phyloP scores from a whole-genome alignment of 2,113 vertebrate genomes.

The Typhlomys cinereus region DNA sequence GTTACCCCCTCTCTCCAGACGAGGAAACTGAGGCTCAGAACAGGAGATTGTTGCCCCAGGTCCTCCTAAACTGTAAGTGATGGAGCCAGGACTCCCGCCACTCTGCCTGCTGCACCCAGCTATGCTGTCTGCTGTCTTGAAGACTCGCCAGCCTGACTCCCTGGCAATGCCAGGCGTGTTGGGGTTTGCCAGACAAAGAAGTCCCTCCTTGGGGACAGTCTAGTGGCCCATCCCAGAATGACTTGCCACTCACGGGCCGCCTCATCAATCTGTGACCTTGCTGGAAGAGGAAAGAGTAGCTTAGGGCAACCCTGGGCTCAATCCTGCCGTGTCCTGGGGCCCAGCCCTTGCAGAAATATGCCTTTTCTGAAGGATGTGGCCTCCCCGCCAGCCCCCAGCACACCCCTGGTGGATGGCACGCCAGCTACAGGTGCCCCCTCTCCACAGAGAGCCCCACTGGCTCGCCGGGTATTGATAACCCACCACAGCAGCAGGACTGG shows the following conservation, averaged over 20 bases:
- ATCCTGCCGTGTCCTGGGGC: not conserved
- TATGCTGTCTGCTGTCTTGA: not conserved
- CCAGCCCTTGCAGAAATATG: not conserved
- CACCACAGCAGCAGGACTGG: constrained; percentile 13
- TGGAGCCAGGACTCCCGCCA: not conserved
- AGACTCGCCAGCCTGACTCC: not conserved
- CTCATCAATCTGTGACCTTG: not conserved
- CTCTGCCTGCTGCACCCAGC: not conserved
- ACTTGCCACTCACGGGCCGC: accelerated
- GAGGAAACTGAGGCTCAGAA: constrained; percentile 45
- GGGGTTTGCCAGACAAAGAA: not conserved
- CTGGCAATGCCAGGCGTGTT: not conserved
- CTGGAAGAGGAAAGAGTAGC: not conserved
- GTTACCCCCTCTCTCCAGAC: not conserved
- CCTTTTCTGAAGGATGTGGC: not conserved
- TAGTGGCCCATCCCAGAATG: too few relatives aligned
- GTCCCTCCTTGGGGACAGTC: too few relatives aligned
- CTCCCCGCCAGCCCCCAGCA: not conserved
- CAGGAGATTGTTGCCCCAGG: not conserved
- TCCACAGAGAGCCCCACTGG: not conserved
- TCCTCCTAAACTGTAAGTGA: not conserved
- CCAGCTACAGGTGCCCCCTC: not conserved
- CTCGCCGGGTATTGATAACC: not conserved
- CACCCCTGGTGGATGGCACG: not conserved
- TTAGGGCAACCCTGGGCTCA: not conserved